Percentiles rank a stretch among this genome's conserved stretches.
Conservation (phyloP, 2,888 invertebrate genomes). For the Orthosia gracilis region DNA sequence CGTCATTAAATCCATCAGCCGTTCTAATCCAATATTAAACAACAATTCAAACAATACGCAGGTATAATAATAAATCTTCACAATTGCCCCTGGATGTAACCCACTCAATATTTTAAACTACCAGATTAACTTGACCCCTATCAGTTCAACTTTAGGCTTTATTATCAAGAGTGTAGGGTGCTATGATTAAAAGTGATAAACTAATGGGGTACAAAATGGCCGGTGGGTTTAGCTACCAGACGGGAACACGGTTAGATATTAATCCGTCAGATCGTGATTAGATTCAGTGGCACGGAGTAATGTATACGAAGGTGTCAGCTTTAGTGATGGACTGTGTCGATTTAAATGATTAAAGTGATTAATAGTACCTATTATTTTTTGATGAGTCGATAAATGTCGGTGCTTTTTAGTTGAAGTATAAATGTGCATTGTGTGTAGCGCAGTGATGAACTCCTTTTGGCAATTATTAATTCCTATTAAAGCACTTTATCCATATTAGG, state of each 20-base stretch:
- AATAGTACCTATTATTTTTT: slow-evolving; percentile 31
- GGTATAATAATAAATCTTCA: slow-evolving; percentile 88
- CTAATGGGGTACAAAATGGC: slow-evolving; percentile 79
- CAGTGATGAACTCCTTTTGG: not conserved
- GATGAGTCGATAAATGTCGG: slow-evolving; percentile 42
- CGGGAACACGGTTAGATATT: slow-evolving; percentile 84
- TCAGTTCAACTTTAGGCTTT: slow-evolving; percentile 61
- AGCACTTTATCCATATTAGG: not conserved
- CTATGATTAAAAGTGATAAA: slow-evolving; percentile 50
- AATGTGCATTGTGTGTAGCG: slow-evolving; percentile 10
- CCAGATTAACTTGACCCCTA: slow-evolving; percentile 56
- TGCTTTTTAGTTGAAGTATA: not conserved
- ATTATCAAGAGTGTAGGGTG: slow-evolving; percentile 46
- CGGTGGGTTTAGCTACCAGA: slow-evolving; percentile 81
- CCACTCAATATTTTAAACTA: slow-evolving; percentile 65
- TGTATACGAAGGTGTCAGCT: slow-evolving; percentile 87
- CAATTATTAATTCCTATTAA: slow-evolving; percentile 4
- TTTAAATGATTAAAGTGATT: slow-evolving; percentile 43
- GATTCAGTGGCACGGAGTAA: slow-evolving; percentile 90
- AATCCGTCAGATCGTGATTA: slow-evolving; percentile 90
- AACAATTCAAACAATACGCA: slow-evolving; percentile 85
- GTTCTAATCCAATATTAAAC: slow-evolving; percentile 86
- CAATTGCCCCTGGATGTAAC: slow-evolving; percentile 75
- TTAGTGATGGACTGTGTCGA: slow-evolving; percentile 68
- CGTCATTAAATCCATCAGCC: slow-evolving; percentile 67